A percentile compares a stretch with the other conserved stretches of the same genome.
phyloP scores from a whole-genome alignment of 2,888 invertebrate genomes.

The Caenorhabditis parvicauda region DNA sequence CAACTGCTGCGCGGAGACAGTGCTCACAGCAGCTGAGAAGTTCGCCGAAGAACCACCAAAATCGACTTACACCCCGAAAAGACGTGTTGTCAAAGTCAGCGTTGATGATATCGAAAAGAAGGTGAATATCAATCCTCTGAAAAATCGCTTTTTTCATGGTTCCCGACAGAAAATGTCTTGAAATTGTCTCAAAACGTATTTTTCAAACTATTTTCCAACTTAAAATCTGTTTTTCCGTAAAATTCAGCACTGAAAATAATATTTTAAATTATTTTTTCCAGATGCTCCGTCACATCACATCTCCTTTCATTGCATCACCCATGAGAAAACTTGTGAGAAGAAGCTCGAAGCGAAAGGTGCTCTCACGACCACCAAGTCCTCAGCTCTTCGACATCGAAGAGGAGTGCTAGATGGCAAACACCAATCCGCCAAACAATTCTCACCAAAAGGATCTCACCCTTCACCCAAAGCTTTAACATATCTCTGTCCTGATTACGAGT shows the following conservation, averaged over 20 bases:
- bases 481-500: no score
- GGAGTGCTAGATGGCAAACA: constrained; percentile 47
- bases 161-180: no score
- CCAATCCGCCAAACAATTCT: no score
- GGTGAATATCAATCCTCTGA: constrained; percentile 9
- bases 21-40: constrained; percentile 3
- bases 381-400: constrained; percentile 60
- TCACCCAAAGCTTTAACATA: no score
- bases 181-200: not conserved
- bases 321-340: constrained; percentile 34
- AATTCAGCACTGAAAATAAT: not conserved
- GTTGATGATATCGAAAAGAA: constrained; percentile 38
- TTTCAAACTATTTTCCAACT: not conserved
- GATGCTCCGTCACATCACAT: constrained; percentile 59
- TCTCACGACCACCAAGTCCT: constrained; percentile 59
- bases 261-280: constrained; percentile 21
- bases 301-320: constrained; percentile 40
- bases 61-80: not conserved
- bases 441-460: no score
- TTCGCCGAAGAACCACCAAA: constrained; percentile 3
- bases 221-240: not conserved
- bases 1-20: constrained; percentile 47
- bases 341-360: constrained; percentile 34
- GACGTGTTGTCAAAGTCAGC: constrained; percentile 12
- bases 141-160: not conserved